Base-by-base conservation (phyloP, 2,113 vertebrate species). In the Hoplias malabaricus region DNA sequence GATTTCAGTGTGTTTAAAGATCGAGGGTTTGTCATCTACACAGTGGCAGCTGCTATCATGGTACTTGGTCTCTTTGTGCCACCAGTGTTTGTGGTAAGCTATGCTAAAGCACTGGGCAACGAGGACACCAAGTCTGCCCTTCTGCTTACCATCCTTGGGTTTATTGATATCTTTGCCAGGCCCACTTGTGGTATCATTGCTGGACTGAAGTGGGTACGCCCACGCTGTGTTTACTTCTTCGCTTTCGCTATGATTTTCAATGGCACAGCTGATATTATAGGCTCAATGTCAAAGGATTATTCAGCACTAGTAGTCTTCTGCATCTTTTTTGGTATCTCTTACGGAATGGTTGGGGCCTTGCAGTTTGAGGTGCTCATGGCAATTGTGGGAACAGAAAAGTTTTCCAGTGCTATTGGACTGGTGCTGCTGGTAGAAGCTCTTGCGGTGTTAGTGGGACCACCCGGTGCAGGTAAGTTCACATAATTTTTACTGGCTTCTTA, bases 341-440 rank as follows among this genome's bases (percentile, higher is more conserved):
- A 99, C 0, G 97, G 97, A 71, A 99, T 99, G 97, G 96, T 99
- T 85, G 97, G 97, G 0, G 97, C 96, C 1, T 92, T 99, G 78
- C 97, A 99, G 89, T 99, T 99, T 69, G 97, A 99, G 88, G 97
- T 99, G 77, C 94, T 99, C 71, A 99, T 98, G 97, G 84, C 94
- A n/a, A 94, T 99, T 0, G 96, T 99, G 72, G 97, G 96, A 11
- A 97, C 96, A 0, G 90, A 95, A 57, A 96, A 91, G 85, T 99
- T 99, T 86, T 92, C 97, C 89, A 98, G 97, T 2, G 97, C 97
- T 78, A 96, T 99, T 0, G 97, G 97, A 54, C 93, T 99, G 11
- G 97, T 99, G 43, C 92, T 99, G 78, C 89, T 99, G 78, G 88
- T 94, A 69, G 97, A 99, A 86, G 96, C 97, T 16, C 27, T 96